Base-by-base conservation (phyloP, 2,888 invertebrate genomes). In the Coremacera marginata region DNA sequence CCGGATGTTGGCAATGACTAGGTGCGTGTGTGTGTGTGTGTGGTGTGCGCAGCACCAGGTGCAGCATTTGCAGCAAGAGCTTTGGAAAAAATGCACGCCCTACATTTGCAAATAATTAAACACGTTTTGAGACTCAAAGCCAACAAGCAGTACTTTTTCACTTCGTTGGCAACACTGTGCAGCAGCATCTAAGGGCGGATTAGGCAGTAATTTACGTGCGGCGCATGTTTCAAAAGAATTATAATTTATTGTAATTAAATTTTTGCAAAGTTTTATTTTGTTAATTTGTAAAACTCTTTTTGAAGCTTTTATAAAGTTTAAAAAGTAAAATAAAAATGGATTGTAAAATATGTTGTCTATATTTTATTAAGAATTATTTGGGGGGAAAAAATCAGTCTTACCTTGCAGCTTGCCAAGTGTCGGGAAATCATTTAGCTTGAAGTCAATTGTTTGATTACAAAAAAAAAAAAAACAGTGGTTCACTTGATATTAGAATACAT, bases 71-170 rank as follows among this genome's bases (percentile, higher is more conserved):
- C 1, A 7, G 55, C 19, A 19, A 5, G 5, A 55, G 55, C 5
- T 55, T n/a, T 55, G 19, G 55, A 2, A 55, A 55, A n/a, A 67
- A 67, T 14, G 11, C n/a, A 19, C 49, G 19, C 44, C 49, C 22
- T 19, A 22, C 19, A 67, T 67, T 49, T 72, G 72, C 72, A 62
- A 62, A 62, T 62, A 73, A 73, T 73, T 51, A 63, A 63, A 73
- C 72, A 73, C 72, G 72, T 73, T 73, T 63, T 51, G 27, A 37
- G 68, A 52, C 11, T 70, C 19, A 55, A 34, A 55, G 34, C 31
- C 8, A n/a, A n/a, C 27, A 14, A 34, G 55, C 55, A 31, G 34
- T 34, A 31, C 34, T 55, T n/a, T 52, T 52, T 19, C 25, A 34
- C 19, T 55, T 19, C 5, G 70, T 70, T 70, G 70, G 70, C 55